phyloP scores from a whole-genome alignment of 1,140 invertebrate genomes.

The Drosophila nigromelanica region DNA sequence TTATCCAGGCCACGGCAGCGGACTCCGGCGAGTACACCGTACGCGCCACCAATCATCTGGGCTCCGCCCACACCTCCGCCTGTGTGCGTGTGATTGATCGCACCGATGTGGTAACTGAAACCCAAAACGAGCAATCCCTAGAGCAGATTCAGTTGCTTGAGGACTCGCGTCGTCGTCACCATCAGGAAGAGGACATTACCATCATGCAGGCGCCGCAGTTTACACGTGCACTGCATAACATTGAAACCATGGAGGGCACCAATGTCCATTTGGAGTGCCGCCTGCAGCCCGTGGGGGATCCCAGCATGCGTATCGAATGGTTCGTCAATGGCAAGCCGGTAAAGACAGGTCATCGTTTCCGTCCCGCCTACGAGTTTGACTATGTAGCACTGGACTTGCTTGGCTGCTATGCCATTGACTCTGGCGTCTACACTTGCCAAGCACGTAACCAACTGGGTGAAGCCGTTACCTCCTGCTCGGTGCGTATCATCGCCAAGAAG shows the following conservation, averaged over 20 bases:
- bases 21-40: slow-evolving; percentile 98
- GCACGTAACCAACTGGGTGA: slow-evolving; percentile 96
- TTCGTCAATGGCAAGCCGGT: slow-evolving; percentile 96
- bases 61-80: slow-evolving; percentile 95
- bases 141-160: slow-evolving; percentile 98
- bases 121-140: slow-evolving; percentile 96
- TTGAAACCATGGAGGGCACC: slow-evolving; percentile 95
- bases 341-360: slow-evolving; percentile 95
- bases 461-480: slow-evolving; percentile 95
- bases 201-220: slow-evolving; percentile 94
- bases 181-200: slow-evolving; percentile 90
- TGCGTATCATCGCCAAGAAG: slow-evolving; percentile 94
- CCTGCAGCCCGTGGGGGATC: slow-evolving; percentile 96
- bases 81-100: slow-evolving; percentile 93
- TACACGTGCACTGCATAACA: slow-evolving; percentile 93
- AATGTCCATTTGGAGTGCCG: slow-evolving; percentile 97
- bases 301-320: slow-evolving; percentile 98
- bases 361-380: slow-evolving; percentile 98
- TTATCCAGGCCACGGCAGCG: slow-evolving; percentile 92
- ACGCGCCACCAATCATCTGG: slow-evolving; percentile 95
- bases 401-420: slow-evolving; percentile 98
- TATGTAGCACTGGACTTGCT: slow-evolving; percentile 98
- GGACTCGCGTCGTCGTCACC: slow-evolving; percentile 89
- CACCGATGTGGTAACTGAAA: slow-evolving; percentile 95
- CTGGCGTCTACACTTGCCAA: slow-evolving; percentile 97